phyloP scores from a whole-genome alignment of 2,888 invertebrate species.

The Diploptera punctata region DNA sequence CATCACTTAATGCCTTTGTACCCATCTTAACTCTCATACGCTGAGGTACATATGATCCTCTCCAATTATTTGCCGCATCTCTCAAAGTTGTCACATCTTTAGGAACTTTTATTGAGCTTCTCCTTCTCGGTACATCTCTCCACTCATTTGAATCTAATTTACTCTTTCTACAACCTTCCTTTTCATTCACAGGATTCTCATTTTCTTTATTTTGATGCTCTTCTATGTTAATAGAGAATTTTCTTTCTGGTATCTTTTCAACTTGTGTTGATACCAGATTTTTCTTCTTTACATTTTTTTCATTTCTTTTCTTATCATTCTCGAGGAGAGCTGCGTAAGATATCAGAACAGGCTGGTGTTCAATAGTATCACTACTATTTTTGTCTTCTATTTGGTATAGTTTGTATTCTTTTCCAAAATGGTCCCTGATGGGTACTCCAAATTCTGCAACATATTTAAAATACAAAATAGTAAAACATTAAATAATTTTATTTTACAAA shows the following conservation, averaged over 20 bases:
- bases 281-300: background rate
- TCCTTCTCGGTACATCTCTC: background rate
- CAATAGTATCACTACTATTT: background rate
- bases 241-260: background rate
- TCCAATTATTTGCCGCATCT: background rate
- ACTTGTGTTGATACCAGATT: background rate
- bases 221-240: constrained; percentile 52
- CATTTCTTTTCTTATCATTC: background rate
- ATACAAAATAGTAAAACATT: too few species aligned
- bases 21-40: constrained; percentile 11
- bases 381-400: constrained; percentile 28
- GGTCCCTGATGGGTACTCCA: constrained; percentile 51
- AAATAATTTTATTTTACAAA: too few species aligned
- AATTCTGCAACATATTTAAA: constrained; percentile 52
- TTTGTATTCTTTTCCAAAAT: constrained; percentile 34
- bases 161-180: background rate
- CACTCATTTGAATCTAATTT: background rate
- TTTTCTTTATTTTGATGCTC: constrained; percentile 73
- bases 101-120: background rate
- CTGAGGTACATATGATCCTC: background rate
- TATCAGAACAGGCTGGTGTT: background rate
- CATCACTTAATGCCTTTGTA: background rate
- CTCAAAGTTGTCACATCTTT: background rate
- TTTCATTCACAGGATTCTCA: constrained; percentile 59
- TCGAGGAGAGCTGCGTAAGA: background rate